Evolutionary conservation across 2,888 invertebrate species (phyloP), one percentile per base, ranked within the genome.

Genomic region (Tiphia femorata): DNA sequence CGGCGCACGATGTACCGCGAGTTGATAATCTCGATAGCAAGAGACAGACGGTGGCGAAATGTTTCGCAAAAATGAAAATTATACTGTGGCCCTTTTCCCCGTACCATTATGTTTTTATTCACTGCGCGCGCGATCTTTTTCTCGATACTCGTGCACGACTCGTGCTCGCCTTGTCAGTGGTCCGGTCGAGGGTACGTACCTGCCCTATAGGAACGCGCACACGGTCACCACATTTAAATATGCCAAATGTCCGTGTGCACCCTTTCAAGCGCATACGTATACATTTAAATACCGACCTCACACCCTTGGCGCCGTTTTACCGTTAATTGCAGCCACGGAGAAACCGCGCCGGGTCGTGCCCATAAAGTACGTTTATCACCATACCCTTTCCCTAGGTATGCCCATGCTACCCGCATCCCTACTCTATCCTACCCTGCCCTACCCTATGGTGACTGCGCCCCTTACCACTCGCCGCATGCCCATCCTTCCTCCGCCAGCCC

Each of bases 311-410:
- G 40, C 38, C 64, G 52, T 65, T 65, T 60, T 55, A 67, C 70
- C 69, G 63, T 69, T 74, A 74, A 72, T 66, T 66, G 70, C 63
- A 58, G 51, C 46, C 52, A 38, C 58, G 64, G 57, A 70, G 62
- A 59, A 60, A 67, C 57, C 66, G 54, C 58, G 27, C 44, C 50
- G 66, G 52, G 41, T 53, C 58, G 44, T 27, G n/a, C 27, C 50
- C 62, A 58, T 70, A 67, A 74, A 72, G 64, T 70, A 66, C 69
- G 61, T 72, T 73, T 74, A 73, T 70, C 70, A 67, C 67, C 58
- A n/a, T 33, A n/a, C 33, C 12, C 33, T 33, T 33, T 14, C n/a
- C n/a, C n/a, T n/a, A n/a, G n/a, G n/a, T n/a, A n/a, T n/a, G n/a
- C n/a, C n/a, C n/a, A n/a, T n/a, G n/a, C n/a, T n/a, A n/a, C n/a